Conservation (phyloP, 2,888 invertebrate genomes). For the Gortyna flavago region DNA sequence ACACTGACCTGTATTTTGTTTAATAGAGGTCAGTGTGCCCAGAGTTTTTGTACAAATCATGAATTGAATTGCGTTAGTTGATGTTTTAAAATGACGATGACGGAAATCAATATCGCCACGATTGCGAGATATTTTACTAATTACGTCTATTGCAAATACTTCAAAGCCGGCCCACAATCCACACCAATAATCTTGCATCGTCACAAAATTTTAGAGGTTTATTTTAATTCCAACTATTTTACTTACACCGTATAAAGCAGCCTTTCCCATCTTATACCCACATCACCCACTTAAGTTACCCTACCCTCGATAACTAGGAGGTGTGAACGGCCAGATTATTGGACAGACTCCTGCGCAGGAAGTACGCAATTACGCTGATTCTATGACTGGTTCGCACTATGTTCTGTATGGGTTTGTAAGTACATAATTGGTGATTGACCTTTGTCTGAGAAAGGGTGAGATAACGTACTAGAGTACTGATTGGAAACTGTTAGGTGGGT, state of each 20-base stretch:
- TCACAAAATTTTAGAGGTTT: neutral
- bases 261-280: slow-evolving; percentile 4
- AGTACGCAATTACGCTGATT: slow-evolving; percentile 58
- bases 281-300: slow-evolving; percentile 23
- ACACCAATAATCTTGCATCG: neutral
- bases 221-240: neutral
- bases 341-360: slow-evolving; percentile 90
- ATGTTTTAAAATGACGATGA: slow-evolving; percentile 21
- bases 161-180: neutral
- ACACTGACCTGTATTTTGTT: too few species aligned
- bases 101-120: neutral
- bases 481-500: slow-evolving; percentile 27
- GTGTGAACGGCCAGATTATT: slow-evolving; percentile 50
- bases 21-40: too few species aligned
- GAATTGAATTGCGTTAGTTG: slow-evolving; percentile 7
- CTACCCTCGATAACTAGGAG: slow-evolving; percentile 40
- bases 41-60: neutral
- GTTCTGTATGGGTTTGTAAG: slow-evolving; percentile 50
- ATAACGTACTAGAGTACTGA: slow-evolving; percentile 2
- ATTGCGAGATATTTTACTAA: neutral
- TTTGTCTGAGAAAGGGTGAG: slow-evolving; percentile 36
- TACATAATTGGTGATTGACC: slow-evolving; percentile 56
- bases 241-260: neutral
- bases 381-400: slow-evolving; percentile 41
- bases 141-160: slow-evolving; percentile 17